phyloP scores from a whole-genome alignment of 2,888 invertebrate genomes.

The Eubasilissa splendida region DNA sequence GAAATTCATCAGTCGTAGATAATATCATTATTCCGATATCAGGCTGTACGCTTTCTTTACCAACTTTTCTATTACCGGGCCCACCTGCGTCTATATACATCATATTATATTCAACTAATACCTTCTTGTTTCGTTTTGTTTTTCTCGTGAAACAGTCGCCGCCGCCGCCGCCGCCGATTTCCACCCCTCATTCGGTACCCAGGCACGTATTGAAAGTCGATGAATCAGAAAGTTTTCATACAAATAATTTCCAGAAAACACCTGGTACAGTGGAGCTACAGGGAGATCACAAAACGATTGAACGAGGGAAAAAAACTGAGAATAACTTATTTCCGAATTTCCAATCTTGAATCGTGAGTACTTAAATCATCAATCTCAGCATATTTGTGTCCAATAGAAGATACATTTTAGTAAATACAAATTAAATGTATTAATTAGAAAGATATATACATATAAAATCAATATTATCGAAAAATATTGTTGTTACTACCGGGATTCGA shows the following conservation, averaged over 20 bases:
- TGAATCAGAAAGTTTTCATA: conserved; percentile 33
- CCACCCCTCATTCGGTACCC: background rate
- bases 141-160: conserved; percentile 8
- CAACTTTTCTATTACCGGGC: conserved; percentile 15
- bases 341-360: too few relatives aligned
- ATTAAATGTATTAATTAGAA: too few relatives aligned
- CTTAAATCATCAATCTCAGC: too few relatives aligned
- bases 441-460: too few relatives aligned
- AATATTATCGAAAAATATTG: too few relatives aligned
- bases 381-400: too few relatives aligned
- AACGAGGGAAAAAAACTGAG: too few relatives aligned
- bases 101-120: background rate
- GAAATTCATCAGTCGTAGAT: background rate
- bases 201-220: conserved; percentile 34
- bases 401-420: too few relatives aligned
- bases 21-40: background rate
- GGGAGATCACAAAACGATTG: background rate
- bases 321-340: too few relatives aligned
- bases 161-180: background rate
- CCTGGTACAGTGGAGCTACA: conserved; percentile 7
- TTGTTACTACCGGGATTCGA: too few relatives aligned
- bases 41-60: conserved; percentile 1
- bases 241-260: conserved; percentile 30
- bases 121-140: conserved; percentile 1
- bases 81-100: conserved; percentile 15